phyloP scores from a whole-genome alignment of 1,140 invertebrate genomes.

The Papilio polyxenes region DNA sequence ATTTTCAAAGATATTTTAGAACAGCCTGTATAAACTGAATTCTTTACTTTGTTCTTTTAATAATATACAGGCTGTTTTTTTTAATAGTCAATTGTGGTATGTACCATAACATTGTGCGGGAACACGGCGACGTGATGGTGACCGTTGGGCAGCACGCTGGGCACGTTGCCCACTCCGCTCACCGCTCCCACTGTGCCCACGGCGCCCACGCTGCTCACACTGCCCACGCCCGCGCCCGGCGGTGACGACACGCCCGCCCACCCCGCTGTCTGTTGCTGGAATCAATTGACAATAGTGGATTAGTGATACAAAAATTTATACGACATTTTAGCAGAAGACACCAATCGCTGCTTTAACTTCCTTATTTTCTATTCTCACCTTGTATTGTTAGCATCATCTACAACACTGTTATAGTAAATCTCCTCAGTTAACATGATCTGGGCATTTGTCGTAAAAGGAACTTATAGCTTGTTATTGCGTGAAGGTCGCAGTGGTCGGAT shows the following conservation, averaged over 20 bases:
- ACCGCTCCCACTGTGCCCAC: conserved; percentile 7
- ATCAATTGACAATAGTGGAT: not conserved
- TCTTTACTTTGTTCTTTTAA: too few relatives aligned
- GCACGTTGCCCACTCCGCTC: conserved; percentile 19
- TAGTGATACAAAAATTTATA: not conserved
- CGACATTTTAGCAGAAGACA: too few relatives aligned
- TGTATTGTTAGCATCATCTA: too few relatives aligned
- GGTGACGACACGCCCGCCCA: conserved; percentile 68
- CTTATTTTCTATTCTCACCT: too few relatives aligned
- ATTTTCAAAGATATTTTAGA: not conserved
- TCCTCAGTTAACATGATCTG: too few relatives aligned
- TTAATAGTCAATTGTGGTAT: conserved; percentile 36
- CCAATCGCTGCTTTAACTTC: too few relatives aligned
- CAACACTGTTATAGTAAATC: too few relatives aligned
- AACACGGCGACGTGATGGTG: conserved; percentile 64
- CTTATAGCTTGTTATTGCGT: not conserved
- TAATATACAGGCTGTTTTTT: not conserved
- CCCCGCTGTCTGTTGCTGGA: conserved; percentile 64
- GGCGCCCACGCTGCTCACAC: not conserved
- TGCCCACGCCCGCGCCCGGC: conserved; percentile 49
- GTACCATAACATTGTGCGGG: conserved; percentile 65
- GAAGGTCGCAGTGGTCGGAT: not conserved
- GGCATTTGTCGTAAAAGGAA: too few relatives aligned
- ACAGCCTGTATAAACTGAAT: not conserved
- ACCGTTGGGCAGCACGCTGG: conserved; percentile 57